A percentile compares a stretch with the other conserved stretches of the same genome.
These are phyloP conservation scores for Aricia agestis DNA, from an alignment of 1,140 invertebrate genomes.

Conservation along the genomic window DNA sequence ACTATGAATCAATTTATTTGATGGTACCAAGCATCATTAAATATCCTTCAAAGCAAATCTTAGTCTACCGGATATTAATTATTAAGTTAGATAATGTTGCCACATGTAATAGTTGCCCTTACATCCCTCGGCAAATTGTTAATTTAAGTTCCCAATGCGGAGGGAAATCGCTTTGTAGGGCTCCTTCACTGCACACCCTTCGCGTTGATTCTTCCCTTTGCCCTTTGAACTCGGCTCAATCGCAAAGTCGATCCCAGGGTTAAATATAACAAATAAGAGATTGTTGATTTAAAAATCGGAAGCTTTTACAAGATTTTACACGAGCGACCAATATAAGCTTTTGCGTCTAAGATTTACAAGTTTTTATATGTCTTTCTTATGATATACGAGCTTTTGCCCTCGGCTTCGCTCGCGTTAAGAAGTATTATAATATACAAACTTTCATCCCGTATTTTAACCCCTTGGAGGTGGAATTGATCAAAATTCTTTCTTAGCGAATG, in stretches of 20 bases:
- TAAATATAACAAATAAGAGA: conserved; percentile 71
- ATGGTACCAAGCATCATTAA: too few relatives aligned
- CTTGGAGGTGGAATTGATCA: too few relatives aligned
- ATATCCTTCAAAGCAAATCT: neutral
- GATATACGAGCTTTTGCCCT: too few relatives aligned
- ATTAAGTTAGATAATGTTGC: neutral
- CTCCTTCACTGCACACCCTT: conserved; percentile 59
- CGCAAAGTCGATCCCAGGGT: conserved; percentile 69
- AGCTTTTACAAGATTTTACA: conserved; percentile 56
- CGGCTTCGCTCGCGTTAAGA: too few relatives aligned
- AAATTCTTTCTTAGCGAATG: too few relatives aligned
- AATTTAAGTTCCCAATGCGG: conserved; percentile 29
- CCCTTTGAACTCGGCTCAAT: conserved; percentile 72
- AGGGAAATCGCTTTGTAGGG: conserved; percentile 62
- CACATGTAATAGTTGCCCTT: neutral
- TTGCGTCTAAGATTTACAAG: conserved; percentile 27
- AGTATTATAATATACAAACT: too few relatives aligned
- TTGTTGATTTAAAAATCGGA: conserved; percentile 64
- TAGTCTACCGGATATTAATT: neutral
- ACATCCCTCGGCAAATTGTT: conserved; percentile 24
- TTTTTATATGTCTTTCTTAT: too few relatives aligned
- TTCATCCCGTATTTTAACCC: too few relatives aligned
- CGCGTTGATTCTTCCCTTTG: conserved; percentile 43
- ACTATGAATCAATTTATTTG: too few relatives aligned
- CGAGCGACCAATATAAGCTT: conserved; percentile 39